Evolutionary conservation across 2,888 invertebrate species (phyloP).

Genomic region (Phragmatobia fuliginosa): DNA sequence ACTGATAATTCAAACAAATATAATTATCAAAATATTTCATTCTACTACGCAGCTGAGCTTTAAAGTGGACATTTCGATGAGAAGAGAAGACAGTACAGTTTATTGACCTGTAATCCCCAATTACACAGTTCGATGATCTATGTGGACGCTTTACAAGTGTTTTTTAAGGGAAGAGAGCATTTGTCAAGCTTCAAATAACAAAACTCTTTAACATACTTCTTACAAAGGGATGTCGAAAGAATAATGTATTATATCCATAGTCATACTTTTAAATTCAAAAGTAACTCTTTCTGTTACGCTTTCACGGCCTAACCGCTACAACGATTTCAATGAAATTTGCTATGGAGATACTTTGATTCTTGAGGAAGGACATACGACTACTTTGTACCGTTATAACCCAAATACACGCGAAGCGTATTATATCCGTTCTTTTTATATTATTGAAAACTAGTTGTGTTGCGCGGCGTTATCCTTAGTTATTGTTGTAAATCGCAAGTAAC

Average conservation of each 20-base stretch:
- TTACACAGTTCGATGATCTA: constrained; percentile 4
- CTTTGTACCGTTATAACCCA: too few relatives aligned
- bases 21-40: not conserved
- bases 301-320: too few relatives aligned
- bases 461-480: too few relatives aligned
- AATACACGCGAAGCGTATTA: too few relatives aligned
- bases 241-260: not conserved
- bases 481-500: too few relatives aligned
- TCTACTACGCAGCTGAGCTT: not conserved
- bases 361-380: too few relatives aligned
- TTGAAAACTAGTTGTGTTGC: not conserved
- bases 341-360: too few relatives aligned
- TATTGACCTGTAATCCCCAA: not conserved
- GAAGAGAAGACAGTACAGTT: not conserved
- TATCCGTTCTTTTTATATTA: not conserved
- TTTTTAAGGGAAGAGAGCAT: not conserved
- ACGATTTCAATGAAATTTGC: too few relatives aligned
- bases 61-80: not conserved
- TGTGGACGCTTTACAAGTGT: not conserved
- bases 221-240: not conserved
- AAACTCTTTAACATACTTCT: not conserved
- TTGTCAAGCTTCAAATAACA: not conserved
- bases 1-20: too few relatives aligned
- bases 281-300: too few relatives aligned
- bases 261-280: too few relatives aligned